Conservation (phyloP, 2,113 vertebrate genomes). For the Pseudorasbora parva region DNA sequence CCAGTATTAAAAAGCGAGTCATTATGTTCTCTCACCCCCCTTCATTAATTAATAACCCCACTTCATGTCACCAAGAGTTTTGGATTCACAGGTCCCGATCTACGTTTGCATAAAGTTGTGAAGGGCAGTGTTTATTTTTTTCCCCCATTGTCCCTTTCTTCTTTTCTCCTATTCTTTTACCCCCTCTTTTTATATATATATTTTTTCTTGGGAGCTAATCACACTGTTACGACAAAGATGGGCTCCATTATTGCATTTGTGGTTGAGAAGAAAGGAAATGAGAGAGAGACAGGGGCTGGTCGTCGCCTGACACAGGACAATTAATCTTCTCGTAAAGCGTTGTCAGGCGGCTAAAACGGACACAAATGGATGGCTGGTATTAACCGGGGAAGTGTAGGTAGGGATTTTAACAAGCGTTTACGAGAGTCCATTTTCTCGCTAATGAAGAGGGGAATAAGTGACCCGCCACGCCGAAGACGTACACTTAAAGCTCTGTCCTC, state of each 20-base stretch:
- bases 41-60: slow-evolving; percentile 77
- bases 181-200: slow-evolving; percentile 47
- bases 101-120: slow-evolving; percentile 67
- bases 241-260: slow-evolving; percentile 97
- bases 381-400: slow-evolving; percentile 98
- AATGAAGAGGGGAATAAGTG: slow-evolving; percentile 99
- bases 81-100: slow-evolving; percentile 71
- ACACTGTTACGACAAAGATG: slow-evolving; percentile 96
- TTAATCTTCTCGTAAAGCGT: slow-evolving; percentile 99
- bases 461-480: slow-evolving; percentile 93
- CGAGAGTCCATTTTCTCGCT: slow-evolving; percentile 99
- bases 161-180: slow-evolving; percentile 53
- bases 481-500: slow-evolving; percentile 96
- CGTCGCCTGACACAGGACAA: slow-evolving; percentile 98
- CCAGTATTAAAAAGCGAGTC: slow-evolving; percentile 73
- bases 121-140: slow-evolving; percentile 59
- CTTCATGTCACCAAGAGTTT: slow-evolving; percentile 67
- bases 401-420: slow-evolving; percentile 99
- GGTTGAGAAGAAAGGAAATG: slow-evolving; percentile 97
- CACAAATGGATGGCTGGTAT: slow-evolving; percentile 99
- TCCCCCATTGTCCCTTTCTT: slow-evolving; percentile 3
- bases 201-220: slow-evolving; percentile 81
- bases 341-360: slow-evolving; percentile 97
- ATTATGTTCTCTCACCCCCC: slow-evolving; percentile 65
- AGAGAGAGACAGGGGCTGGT: slow-evolving; percentile 96